A percentile compares a stretch with the other conserved stretches of the same genome.
phyloP scores from a whole-genome alignment of 2,113 vertebrate genomes.

The Tachysurus vachellii region DNA sequence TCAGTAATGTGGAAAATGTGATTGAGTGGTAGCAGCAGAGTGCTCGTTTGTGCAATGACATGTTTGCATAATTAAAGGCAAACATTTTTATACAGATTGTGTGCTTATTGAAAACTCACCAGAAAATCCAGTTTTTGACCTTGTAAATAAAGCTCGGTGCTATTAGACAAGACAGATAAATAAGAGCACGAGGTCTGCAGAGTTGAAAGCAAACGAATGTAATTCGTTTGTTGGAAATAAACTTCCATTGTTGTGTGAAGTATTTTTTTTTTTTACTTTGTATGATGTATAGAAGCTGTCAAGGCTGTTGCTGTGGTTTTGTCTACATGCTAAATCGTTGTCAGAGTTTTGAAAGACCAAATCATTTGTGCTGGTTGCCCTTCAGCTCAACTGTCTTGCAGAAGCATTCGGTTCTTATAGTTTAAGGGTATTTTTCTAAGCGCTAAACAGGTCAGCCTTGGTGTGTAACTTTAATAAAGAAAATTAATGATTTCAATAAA shows the following conservation, averaged over 20 bases:
- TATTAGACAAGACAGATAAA: not conserved
- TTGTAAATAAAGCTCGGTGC: constrained; percentile 23
- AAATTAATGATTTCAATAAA: not conserved
- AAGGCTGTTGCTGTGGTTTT: not conserved
- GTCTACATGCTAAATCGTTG: not conserved
- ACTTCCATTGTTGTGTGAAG: not conserved
- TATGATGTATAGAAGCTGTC: not conserved
- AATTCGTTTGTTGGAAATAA: not conserved
- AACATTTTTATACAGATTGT: constrained; percentile 43
- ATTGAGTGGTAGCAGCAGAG: constrained; percentile 51
- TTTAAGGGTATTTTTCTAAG: not conserved
- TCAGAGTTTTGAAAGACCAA: not conserved
- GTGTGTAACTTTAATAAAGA: not conserved
- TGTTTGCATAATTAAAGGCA: constrained; percentile 55
- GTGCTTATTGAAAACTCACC: constrained; percentile 35
- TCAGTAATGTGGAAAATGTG: constrained; percentile 48
- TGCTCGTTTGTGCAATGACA: constrained; percentile 40
- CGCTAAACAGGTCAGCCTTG: not conserved
- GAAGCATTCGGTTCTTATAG: not conserved
- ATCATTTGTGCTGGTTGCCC: not conserved
- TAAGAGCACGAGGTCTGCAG: not conserved
- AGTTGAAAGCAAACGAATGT: not conserved
- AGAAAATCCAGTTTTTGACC: constrained; percentile 26
- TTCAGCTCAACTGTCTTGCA: not conserved
- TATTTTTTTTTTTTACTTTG: not conserved